Evolutionary conservation across 2,888 invertebrate species (phyloP).

Genomic region (Podabrus alpinus): DNA sequence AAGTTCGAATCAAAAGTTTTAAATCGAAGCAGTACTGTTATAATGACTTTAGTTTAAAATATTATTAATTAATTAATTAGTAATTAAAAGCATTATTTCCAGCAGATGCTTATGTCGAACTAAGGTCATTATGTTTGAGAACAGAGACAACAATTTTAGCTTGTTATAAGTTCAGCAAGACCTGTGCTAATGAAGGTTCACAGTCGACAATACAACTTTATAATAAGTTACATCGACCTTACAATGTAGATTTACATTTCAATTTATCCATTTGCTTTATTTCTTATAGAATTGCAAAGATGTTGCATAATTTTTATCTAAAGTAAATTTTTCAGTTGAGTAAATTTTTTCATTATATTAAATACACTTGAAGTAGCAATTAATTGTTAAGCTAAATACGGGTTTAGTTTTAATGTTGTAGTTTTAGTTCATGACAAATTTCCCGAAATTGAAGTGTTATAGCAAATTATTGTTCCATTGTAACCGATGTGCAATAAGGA

Average conservation of each 20-base stretch:
- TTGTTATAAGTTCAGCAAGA: conserved; percentile 3
- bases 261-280: neutral
- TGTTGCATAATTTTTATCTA: neutral
- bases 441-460: no score
- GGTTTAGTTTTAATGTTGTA: neutral
- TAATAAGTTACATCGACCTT: neutral
- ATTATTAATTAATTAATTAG: neutral
- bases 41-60: neutral
- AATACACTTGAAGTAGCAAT: neutral
- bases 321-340: neutral
- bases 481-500: neutral
- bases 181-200: conserved; percentile 3
- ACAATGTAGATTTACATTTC: conserved; percentile 1
- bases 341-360: neutral
- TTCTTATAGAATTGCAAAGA: neutral
- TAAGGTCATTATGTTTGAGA: neutral
- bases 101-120: neutral
- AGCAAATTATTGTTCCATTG: neutral
- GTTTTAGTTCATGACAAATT: no score
- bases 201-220: conserved; percentile 3
- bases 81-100: neutral
- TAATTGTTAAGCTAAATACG: neutral
- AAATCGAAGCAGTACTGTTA: neutral
- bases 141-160: conserved; percentile 1
- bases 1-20: neutral